Percentiles rank a stretch among this genome's conserved stretches.
Conservation (phyloP, 2,797 vertebrate genomes). For the Rhyacichthys aspro region DNA sequence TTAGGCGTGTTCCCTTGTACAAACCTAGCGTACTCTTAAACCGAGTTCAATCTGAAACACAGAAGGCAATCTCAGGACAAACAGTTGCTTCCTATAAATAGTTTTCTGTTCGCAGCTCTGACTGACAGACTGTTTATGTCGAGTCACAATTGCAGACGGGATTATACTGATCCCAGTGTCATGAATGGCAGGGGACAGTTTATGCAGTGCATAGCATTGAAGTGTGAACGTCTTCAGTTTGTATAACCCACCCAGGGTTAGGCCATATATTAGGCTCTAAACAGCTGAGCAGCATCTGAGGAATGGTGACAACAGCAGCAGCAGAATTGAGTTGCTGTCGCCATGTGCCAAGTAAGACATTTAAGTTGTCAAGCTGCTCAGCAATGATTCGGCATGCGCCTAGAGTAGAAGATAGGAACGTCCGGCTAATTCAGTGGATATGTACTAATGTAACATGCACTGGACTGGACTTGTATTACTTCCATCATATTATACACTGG, state of each 20-base stretch:
- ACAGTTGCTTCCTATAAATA: constrained; percentile 23
- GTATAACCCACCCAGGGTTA: constrained; percentile 56
- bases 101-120: constrained; percentile 9
- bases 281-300: constrained; percentile 74
- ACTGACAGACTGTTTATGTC: constrained; percentile 29
- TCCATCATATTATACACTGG: too few relatives aligned
- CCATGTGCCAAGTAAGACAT: constrained; percentile 65
- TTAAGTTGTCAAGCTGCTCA: constrained; percentile 40
- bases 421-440: background rate
- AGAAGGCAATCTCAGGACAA: constrained; percentile 8
- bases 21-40: background rate
- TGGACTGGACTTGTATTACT: too few relatives aligned
- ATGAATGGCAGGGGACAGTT: constrained; percentile 29
- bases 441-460: background rate
- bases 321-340: constrained; percentile 71
- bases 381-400: constrained; percentile 38
- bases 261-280: constrained; percentile 52
- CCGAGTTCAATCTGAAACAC: background rate
- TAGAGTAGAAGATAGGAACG: background rate
- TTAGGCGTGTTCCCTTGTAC: background rate
- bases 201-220: constrained; percentile 39
- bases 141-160: constrained; percentile 20
- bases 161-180: constrained; percentile 30
- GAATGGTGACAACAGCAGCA: constrained; percentile 79
- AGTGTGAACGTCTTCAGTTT: constrained; percentile 74